Evolutionary conservation across 2,113 vertebrate genomes (phyloP).

Genomic region (Vicugna pacos): DNA sequence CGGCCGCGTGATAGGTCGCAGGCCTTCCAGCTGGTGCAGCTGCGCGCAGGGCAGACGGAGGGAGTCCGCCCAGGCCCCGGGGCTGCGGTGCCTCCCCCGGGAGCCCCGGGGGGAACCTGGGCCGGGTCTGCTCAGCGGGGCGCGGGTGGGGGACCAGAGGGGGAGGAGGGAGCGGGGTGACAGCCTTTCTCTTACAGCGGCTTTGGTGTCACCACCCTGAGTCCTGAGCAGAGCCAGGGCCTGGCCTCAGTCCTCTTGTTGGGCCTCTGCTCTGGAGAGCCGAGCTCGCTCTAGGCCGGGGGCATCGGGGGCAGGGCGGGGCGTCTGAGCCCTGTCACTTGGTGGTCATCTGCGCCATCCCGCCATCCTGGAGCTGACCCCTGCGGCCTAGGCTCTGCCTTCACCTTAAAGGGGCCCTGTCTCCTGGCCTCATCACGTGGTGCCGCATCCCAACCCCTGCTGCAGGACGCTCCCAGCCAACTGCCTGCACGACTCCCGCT

Average conservation of each 20-base stretch:
- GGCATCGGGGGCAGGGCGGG: too few relatives aligned
- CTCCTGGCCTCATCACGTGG: background rate
- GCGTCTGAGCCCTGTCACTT: background rate
- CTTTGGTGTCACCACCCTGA: background rate
- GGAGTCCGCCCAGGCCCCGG: background rate
- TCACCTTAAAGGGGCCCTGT: background rate
- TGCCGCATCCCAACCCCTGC: background rate
- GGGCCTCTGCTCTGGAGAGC: background rate
- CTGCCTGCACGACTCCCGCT: background rate
- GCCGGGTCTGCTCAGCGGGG: background rate
- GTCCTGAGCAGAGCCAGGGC: accelerated
- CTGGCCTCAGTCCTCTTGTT: background rate
- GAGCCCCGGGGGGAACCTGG: background rate
- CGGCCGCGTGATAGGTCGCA: background rate
- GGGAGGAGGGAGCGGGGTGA: background rate
- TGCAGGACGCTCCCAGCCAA: accelerated
- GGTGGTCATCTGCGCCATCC: background rate
- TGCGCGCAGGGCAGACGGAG: background rate
- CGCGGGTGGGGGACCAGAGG: background rate
- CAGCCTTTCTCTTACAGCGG: background rate
- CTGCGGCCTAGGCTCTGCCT: too few relatives aligned
- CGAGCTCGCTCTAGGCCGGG: background rate
- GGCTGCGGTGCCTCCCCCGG: background rate
- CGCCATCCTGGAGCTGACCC: too few relatives aligned
- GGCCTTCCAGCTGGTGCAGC: background rate